phyloP scores from a whole-genome alignment of 2,888 invertebrate species.

The Acronicta psi region DNA sequence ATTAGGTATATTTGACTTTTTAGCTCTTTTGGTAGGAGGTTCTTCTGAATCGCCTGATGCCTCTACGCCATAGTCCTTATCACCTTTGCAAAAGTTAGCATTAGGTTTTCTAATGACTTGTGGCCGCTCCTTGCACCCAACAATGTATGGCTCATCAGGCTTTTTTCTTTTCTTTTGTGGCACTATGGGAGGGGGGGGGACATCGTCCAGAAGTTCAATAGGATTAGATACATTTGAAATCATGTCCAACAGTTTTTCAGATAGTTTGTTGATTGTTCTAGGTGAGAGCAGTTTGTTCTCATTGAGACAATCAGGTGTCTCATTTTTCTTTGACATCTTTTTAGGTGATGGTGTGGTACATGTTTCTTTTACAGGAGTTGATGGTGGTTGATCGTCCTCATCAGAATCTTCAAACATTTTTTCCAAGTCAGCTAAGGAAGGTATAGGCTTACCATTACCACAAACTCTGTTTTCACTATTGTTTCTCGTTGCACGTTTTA shows the following conservation, averaged over 20 bases:
- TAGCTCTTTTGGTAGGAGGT: constrained; percentile 30
- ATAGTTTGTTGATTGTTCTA: constrained; percentile 27
- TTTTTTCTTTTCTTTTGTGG: constrained; percentile 60
- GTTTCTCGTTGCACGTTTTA: constrained; percentile 1
- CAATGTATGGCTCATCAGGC: constrained; percentile 60
- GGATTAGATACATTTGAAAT: constrained; percentile 32
- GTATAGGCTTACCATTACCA: constrained; percentile 63
- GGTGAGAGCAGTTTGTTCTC: constrained; percentile 27
- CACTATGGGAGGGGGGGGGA: constrained; percentile 42
- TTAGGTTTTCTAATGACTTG: constrained; percentile 35
- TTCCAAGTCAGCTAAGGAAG: constrained; percentile 64
- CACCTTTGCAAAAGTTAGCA: constrained; percentile 54
- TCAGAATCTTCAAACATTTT: constrained; percentile 65
- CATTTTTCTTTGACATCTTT: constrained; percentile 10
- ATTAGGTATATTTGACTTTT: constrained; percentile 42
- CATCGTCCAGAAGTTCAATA: constrained; percentile 32
- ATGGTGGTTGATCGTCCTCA: constrained; percentile 36
- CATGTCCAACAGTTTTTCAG: constrained; percentile 26
- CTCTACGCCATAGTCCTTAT: constrained; percentile 56
- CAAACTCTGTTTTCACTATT: constrained; percentile 46
- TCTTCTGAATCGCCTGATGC: constrained; percentile 27
- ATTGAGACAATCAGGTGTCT: neutral
- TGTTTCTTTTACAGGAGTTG: neutral
- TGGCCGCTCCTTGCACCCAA: constrained; percentile 60
- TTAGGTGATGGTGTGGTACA: constrained; percentile 18